Base-by-base conservation (phyloP, 2,113 vertebrate genomes). In the Cairina moschata region DNA sequence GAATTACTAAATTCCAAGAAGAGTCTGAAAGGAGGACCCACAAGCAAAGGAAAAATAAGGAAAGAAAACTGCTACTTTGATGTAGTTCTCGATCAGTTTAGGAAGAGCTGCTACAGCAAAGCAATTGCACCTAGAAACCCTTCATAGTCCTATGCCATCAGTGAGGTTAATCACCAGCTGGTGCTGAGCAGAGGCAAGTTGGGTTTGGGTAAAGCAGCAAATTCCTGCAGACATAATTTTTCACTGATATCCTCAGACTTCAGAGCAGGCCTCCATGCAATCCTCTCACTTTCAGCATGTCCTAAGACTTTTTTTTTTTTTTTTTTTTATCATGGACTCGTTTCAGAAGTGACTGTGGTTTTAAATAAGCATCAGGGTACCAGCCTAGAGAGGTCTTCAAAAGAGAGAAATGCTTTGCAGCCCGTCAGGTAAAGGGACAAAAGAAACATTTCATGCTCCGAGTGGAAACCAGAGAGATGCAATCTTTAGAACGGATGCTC, bases 361-460 rank as follows among this genome's bases (percentile, higher is more conserved):
- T 75, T 55, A 67, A 54, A 60, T 3, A 38, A 36, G 2, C 46
- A 17, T 28, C 55, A 52, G n/a, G 28, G 28, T 52, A 81, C 28
- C 8, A 29, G 40, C 2, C 14, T 32, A 54, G 86, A 42, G 83
- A 6, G 1, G 11, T 16, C 12, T 75, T 82, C 2, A 1, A 69
- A 67, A 48, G 63, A 31, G 13, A 34, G 69, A 34, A 63, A 29
- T 14, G 50, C 23, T 36, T 23, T 5, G 0, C 32, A 36, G 55
- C 32, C 71, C 28, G 54, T 1, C 50, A 65, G 73, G 59, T 11
- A 54, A 55, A 69, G 3, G 59, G 58, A 17, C 29, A 60, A 78
- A 67, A 9, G 17, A 60, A 26, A 73, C 20, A 8, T 32, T 48
- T 72, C 5, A 2, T 0, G 0, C n/a, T 40, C 21, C 0, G 1